Percentiles rank a stretch among this genome's conserved stretches.
phyloP scores from a whole-genome alignment of 2,113 vertebrate species.

The Sarotherodon lohbergeri region DNA sequence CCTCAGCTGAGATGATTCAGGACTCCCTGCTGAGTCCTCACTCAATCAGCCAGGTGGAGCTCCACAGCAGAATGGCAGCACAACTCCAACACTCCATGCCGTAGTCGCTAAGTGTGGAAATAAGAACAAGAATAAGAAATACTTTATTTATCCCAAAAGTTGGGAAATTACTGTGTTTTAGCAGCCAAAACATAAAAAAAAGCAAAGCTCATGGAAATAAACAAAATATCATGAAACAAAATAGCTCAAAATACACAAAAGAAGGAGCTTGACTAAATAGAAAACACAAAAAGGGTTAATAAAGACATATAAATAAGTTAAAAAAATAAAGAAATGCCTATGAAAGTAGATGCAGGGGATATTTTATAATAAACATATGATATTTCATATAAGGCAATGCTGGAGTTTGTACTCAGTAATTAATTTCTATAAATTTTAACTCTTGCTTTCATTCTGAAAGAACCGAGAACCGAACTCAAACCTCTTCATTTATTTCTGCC shows the following conservation, averaged over 20 bases:
- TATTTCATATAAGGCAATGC: neutral
- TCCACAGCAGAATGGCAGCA: constrained; percentile 55
- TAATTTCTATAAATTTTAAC: neutral
- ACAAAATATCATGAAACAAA: neutral
- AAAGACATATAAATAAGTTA: neutral
- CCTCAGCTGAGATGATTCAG: constrained; percentile 75
- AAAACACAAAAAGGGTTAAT: neutral
- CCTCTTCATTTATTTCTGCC: too few species aligned
- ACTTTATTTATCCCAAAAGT: neutral
- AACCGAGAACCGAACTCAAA: neutral
- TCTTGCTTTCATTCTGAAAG: neutral
- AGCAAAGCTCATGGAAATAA: neutral
- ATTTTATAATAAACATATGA: neutral
- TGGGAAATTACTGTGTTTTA: neutral
- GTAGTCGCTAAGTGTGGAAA: constrained; percentile 24
- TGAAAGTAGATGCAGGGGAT: neutral
- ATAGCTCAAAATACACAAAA: neutral
- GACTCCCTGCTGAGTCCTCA: constrained; percentile 64
- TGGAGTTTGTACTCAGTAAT: neutral
- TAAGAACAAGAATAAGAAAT: neutral
- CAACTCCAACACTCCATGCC: constrained; percentile 41
- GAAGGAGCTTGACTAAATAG: neutral
- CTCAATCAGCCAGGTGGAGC: constrained; percentile 65
- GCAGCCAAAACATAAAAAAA: neutral
- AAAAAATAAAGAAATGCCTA: neutral